These are phyloP conservation scores for Cosmia pyralina DNA, from an alignment of 2,888 invertebrate species.

Conservation along the genomic window DNA sequence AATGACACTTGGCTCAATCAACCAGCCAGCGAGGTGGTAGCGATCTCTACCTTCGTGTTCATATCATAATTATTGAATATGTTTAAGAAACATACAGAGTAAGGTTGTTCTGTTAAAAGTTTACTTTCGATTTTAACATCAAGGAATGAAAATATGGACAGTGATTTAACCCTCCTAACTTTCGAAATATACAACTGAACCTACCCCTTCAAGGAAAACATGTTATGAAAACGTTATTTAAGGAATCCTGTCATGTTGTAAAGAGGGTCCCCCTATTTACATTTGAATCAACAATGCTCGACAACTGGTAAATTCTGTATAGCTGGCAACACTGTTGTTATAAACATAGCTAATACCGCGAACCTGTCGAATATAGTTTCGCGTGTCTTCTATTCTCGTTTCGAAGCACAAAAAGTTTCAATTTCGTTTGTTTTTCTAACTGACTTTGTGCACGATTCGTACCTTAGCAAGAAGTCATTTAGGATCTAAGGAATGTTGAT, in stretches of 20 bases:
- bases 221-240: not conserved
- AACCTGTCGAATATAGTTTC: constrained; percentile 50
- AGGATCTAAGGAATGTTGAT: constrained; percentile 1
- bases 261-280: not conserved
- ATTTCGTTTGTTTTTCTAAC: constrained; percentile 60
- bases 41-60: not conserved
- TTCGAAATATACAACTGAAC: not conserved
- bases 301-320: not conserved
- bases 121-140: not conserved
- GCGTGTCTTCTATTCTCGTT: constrained; percentile 56
- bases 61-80: not conserved
- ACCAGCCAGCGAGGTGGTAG: no score
- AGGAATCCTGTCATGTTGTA: not conserved
- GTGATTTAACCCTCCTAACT: not conserved
- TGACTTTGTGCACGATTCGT: constrained; percentile 43
- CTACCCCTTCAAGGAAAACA: not conserved
- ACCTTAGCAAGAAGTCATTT: constrained; percentile 30
- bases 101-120: not conserved
- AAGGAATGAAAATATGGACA: not conserved
- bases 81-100: not conserved
- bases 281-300: not conserved
- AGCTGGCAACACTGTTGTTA: constrained; percentile 37
- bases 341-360: constrained; percentile 29
- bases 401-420: constrained; percentile 46
- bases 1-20: no score